Base-by-base conservation (phyloP, 2,113 vertebrate genomes). In the Sphyrna mokarran region DNA sequence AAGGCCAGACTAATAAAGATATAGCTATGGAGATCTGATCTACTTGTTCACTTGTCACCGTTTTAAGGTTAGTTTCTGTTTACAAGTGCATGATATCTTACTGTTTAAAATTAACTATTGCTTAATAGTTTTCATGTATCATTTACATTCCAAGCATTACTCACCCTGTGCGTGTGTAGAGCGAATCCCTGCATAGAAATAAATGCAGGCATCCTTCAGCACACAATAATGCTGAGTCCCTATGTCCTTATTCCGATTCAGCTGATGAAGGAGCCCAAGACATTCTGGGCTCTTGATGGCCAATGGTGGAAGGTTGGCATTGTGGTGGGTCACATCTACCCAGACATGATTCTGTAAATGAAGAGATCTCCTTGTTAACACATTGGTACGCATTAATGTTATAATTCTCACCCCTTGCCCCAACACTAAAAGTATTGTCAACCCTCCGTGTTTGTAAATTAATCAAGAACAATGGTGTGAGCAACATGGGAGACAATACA, bases 281-380 rank as follows among this genome's bases (percentile, higher is more conserved):
- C 98, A 98, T 89, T 99, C 98, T 0, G 98, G 98, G 95, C 96
- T 98, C 96, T 98, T 99, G 96, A 99, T 98, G 29, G 99, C 98
- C 96, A 99, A 96, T 0, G 98, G 98, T 1, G 98, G 98, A 80
- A 99, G 98, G 83, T 97, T 97, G 4, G 98, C 98, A 96, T 99
- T 99, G 97, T 99, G 98, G 95, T 97, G 97, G 2, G 98, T 99
- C 58, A 99, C 98, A 37, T 99, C 98, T 96, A 98, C 98, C 98
- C 98, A 99, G 95, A 99, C 98, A 0, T 99, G 98, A 96, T 97
- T 98, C 98, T 99, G 96, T 40, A 97, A 97, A 86, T 96, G 8
- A 89, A 86, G 43, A 26, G 40, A 95, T 37, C 29, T 20, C 33
- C 29, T 66, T 66, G 33, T 93, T 93, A 93, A 66, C 63, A 37